phyloP scores from a whole-genome alignment of 2,113 vertebrate genomes.

The Rhinoderma darwinii region DNA sequence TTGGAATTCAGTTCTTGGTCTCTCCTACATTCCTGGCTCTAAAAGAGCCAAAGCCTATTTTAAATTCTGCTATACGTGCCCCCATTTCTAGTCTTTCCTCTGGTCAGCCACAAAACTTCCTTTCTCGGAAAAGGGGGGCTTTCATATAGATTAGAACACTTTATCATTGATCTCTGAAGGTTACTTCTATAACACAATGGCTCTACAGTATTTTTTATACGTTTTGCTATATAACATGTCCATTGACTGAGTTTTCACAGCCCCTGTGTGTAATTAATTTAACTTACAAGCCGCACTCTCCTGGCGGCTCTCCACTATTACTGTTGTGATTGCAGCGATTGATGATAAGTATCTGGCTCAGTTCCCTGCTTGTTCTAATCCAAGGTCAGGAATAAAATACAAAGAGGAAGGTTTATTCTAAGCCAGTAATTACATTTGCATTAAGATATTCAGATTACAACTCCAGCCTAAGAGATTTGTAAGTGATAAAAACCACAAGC shows the following conservation, averaged over 20 bases:
- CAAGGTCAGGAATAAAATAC: slow-evolving; percentile 19
- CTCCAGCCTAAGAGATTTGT: neutral
- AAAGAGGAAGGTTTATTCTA: neutral
- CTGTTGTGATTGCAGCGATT: neutral
- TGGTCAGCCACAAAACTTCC: no score
- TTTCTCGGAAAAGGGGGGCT: no score
- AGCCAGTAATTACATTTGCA: slow-evolving; percentile 8
- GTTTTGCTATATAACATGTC: neutral
- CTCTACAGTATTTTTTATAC: no score
- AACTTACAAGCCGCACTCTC: neutral
- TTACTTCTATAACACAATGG: no score
- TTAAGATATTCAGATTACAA: slow-evolving; percentile 14
- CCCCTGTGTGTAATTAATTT: neutral
- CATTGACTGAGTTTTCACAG: neutral
- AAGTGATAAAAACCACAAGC: neutral
- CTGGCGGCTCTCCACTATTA: neutral
- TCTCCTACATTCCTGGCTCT: no score
- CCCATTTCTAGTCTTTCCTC: no score
- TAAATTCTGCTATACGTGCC: no score
- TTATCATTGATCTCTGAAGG: no score
- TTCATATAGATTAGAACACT: no score
- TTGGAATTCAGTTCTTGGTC: no score
- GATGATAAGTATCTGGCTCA: slow-evolving; percentile 34
- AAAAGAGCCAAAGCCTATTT: no score
- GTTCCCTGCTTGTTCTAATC: neutral